These are phyloP conservation scores for Hyposmocoma kahamanoa DNA, from an alignment of 1,140 invertebrate genomes.

Conservation along the genomic window DNA sequence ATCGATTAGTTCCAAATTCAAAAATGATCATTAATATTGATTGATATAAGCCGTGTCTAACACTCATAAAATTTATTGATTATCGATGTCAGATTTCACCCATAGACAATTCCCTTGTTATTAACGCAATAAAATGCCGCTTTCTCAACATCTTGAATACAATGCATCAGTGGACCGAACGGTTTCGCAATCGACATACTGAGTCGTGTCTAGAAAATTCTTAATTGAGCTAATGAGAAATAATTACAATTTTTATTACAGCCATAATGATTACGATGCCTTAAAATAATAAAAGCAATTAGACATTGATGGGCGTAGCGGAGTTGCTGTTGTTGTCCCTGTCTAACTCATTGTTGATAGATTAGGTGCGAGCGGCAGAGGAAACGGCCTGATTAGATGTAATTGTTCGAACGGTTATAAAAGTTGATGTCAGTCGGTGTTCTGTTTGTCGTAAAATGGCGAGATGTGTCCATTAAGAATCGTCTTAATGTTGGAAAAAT, in stretches of 20 bases:
- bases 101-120: constrained; percentile 37
- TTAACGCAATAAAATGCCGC: constrained; percentile 36
- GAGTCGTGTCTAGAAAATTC: constrained; percentile 70
- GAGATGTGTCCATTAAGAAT: constrained; percentile 49
- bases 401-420: constrained; percentile 72
- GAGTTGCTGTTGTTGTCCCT: constrained; percentile 40
- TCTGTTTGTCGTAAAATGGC: constrained; percentile 66
- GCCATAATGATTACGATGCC: constrained; percentile 71
- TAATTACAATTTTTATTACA: constrained; percentile 73
- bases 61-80: constrained; percentile 50
- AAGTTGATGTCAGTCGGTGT: constrained; percentile 67
- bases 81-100: constrained; percentile 41
- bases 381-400: constrained; percentile 55
- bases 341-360: constrained; percentile 22
- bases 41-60: constrained; percentile 61
- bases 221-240: constrained; percentile 73
- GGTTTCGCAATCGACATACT: constrained; percentile 59
- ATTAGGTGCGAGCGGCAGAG: constrained; percentile 25
- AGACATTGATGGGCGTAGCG: constrained; percentile 67
- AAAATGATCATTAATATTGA: constrained; percentile 60
- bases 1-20: constrained; percentile 64
- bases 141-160: constrained; percentile 34
- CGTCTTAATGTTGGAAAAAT: constrained; percentile 41
- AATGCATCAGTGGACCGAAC: constrained; percentile 36
- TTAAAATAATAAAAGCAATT: constrained; percentile 75